Evolutionary conservation across 2,113 vertebrate genomes (phyloP).

Genomic region (Monopterus albus): DNA sequence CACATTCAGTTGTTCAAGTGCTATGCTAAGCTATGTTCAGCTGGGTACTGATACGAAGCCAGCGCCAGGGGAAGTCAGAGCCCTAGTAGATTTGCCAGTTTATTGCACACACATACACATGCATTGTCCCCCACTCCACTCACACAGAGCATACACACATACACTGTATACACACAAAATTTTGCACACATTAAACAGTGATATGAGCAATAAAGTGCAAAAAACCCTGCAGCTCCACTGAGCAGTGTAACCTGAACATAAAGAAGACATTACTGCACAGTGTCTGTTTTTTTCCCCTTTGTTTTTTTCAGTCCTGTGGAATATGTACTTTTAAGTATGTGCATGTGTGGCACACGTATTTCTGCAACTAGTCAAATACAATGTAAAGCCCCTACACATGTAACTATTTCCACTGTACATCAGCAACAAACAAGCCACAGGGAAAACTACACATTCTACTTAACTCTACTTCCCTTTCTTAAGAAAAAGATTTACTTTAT

Average conservation of each 20-base stretch:
- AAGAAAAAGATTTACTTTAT: no score
- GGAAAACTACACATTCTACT: constrained; percentile 47
- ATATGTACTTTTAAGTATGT: constrained; percentile 6
- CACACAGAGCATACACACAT: constrained; percentile 5
- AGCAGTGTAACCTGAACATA: constrained; percentile 57
- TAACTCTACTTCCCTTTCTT: constrained; percentile 6
- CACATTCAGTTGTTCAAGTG: constrained; percentile 54
- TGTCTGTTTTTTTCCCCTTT: constrained; percentile 60
- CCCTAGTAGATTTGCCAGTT: constrained; percentile 42
- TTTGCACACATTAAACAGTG: constrained; percentile 37
- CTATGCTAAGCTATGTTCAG: constrained; percentile 67
- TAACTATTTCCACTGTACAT: constrained; percentile 58
- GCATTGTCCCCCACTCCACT: background rate
- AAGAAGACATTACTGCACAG: constrained; percentile 46
- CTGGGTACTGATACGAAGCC: constrained; percentile 60
- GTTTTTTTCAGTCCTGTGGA: constrained; percentile 40
- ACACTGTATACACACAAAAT: constrained; percentile 22
- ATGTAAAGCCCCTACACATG: constrained; percentile 43
- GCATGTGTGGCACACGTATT: constrained; percentile 41
- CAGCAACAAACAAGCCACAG: constrained; percentile 59
- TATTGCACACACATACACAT: constrained; percentile 19
- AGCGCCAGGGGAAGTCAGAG: constrained; percentile 50
- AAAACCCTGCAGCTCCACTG: constrained; percentile 30
- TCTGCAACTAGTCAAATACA: constrained; percentile 49
- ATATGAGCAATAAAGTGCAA: constrained; percentile 33